Base-by-base conservation (phyloP, 2,113 vertebrate genomes). In the Erpornis zantholeuca region DNA sequence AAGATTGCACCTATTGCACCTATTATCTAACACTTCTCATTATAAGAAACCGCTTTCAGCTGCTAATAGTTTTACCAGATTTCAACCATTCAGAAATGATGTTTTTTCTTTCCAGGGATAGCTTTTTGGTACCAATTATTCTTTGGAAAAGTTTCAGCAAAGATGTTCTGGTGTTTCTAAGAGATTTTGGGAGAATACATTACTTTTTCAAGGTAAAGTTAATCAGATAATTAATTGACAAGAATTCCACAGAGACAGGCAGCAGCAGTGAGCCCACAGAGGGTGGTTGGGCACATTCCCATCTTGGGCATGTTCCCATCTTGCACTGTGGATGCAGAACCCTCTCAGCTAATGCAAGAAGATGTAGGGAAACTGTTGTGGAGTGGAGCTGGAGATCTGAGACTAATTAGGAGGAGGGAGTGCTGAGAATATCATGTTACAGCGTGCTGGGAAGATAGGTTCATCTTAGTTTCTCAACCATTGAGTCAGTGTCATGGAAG, bases 271-370 rank as follows among this genome's bases (percentile, higher is more conserved):
- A 6, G 12, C 47, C 29, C 60, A 12, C 0, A 45, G 33, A 93
- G 15, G 11, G n/a, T 12, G 18, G 8, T 14, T 66, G 28, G 25
- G 15, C 7, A 27, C 10, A 22, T 45, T 80, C 52, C 42, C 2
- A 0, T 44, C 31, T 33, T 61, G 28, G 22, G 15, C 10, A 33
- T 10, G 24, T 54, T 80, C 57, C 36, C 2, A 0, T 50, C 31
- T 56, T 7, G 0, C 4, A 2, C 17, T 27, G 10, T 0, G 1
- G 66, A 17, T 45, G 31, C 44, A 71, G 33, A 8, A 66, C 20
- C 14, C 18, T 88, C 29, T 53, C 33, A 64, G 12, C 12, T 76
- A 75, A 70, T 22, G 35, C 3, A 54, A 22, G 35, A 24, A 44
- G 28, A 36, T 11, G 38, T 20, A 86, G 28, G 10, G 33, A 80